These are phyloP conservation scores for Myiopsitta monachus DNA, from an alignment of 2,113 vertebrate genomes.

Conservation along the genomic window DNA sequence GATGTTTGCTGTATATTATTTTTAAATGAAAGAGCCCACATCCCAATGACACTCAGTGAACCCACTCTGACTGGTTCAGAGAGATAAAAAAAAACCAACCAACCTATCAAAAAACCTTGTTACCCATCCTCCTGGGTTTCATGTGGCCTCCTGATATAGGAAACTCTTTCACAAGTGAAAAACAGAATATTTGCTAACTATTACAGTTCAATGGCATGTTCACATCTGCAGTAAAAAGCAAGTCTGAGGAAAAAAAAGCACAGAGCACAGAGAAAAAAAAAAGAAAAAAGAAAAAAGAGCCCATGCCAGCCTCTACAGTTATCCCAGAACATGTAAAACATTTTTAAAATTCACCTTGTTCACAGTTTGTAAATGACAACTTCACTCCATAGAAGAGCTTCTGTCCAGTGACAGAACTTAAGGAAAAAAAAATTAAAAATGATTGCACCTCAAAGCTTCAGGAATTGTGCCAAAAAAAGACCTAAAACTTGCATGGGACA, in stretches of 20 bases:
- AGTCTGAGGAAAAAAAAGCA: neutral
- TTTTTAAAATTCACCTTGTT: neutral
- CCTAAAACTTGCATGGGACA: neutral
- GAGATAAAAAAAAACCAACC: neutral
- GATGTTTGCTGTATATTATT: neutral
- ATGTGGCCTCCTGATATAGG: neutral
- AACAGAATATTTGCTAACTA: neutral
- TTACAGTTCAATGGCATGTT: neutral
- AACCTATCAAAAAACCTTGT: neutral
- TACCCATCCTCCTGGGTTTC: neutral
- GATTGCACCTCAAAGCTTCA: neutral
- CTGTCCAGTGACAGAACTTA: neutral
- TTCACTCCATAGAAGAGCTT: neutral
- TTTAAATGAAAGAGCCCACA: neutral
- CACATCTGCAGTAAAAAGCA: neutral
- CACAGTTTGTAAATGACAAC: neutral
- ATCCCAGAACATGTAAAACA: neutral
- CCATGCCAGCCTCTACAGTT: neutral
- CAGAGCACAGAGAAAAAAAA: neutral
- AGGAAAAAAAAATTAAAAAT: neutral
- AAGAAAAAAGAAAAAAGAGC: neutral
- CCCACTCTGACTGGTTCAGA: neutral
- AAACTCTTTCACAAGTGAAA: neutral
- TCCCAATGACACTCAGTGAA: neutral
- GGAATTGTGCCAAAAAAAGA: neutral